Conservation (phyloP, 2,113 vertebrate genomes). For the Tragelaphus imberbis region DNA sequence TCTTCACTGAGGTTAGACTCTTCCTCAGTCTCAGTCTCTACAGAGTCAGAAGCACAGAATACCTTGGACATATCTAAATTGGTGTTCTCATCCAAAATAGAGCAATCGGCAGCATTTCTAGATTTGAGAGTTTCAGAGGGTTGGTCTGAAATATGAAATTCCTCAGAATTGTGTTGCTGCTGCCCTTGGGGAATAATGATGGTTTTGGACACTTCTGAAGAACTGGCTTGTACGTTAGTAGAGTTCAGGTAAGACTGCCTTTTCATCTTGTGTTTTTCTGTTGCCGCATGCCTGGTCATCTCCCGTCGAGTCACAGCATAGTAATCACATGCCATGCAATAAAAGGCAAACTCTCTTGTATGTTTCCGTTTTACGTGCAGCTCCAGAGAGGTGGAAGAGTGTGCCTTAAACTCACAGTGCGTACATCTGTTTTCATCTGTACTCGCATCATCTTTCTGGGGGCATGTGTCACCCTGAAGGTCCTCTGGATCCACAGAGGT, state of each 20-base stretch:
- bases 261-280: conserved; percentile 94
- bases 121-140: background rate
- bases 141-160: conserved; percentile 32
- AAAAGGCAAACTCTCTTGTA: conserved; percentile 92
- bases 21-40: conserved; percentile 51
- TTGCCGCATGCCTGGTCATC: conserved; percentile 92
- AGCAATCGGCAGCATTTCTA: background rate
- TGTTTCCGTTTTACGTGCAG: conserved; percentile 94
- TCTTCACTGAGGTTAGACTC: conserved; percentile 45
- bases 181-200: conserved; percentile 35
- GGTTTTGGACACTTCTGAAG: conserved; percentile 6
- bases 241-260: conserved; percentile 82
- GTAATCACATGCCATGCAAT: conserved; percentile 95
- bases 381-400: conserved; percentile 89
- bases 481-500: conserved; percentile 44
- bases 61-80: conserved; percentile 49
- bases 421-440: conserved; percentile 80
- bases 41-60: conserved; percentile 12
- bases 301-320: conserved; percentile 92
- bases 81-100: conserved; percentile 28
- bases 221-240: conserved; percentile 31
- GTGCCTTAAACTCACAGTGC: conserved; percentile 89
- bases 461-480: conserved; percentile 50
- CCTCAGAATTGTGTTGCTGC: conserved; percentile 22
- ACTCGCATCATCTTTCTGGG: conserved; percentile 70